A percentile compares a stretch with the other conserved stretches of the same genome.
Evolutionary conservation across 2,797 vertebrate species (phyloP).

Genomic region (Australoheros facetus): DNA sequence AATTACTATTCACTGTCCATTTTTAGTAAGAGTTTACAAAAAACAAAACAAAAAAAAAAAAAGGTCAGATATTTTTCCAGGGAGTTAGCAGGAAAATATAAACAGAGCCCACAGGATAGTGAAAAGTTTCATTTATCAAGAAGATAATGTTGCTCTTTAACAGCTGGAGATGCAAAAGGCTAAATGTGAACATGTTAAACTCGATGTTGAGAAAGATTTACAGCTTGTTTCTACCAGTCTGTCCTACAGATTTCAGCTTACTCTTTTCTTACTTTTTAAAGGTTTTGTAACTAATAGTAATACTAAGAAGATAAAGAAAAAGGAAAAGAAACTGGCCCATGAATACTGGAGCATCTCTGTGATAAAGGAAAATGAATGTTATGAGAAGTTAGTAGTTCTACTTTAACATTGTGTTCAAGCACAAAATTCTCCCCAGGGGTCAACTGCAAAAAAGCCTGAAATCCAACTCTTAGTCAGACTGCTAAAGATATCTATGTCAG

Average conservation of each 20-base stretch:
- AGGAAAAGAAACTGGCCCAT: not conserved
- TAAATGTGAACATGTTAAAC: not conserved
- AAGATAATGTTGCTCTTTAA: not conserved
- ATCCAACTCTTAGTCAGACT: slow-evolving; percentile 55
- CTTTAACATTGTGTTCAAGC: slow-evolving; percentile 39
- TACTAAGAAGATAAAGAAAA: not conserved
- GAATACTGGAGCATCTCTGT: slow-evolving; percentile 1
- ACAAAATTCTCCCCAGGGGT: slow-evolving; percentile 45
- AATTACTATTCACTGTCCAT: not conserved
- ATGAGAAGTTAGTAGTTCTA: slow-evolving; percentile 37
- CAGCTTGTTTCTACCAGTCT: too few relatives aligned
- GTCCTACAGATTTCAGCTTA: not conserved
- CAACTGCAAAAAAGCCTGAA: slow-evolving; percentile 42
- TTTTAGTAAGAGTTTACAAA: not conserved
- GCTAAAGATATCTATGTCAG: slow-evolving; percentile 63
- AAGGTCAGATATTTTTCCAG: not conserved
- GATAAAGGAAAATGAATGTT: slow-evolving; percentile 15
- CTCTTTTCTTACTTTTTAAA: not conserved
- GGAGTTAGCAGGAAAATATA: not conserved
- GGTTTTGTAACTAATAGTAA: not conserved
- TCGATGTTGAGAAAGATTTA: too few relatives aligned
- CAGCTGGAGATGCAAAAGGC: not conserved
- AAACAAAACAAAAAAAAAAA: not conserved
- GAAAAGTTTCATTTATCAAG: not conserved
- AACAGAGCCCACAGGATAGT: not conserved